Evolutionary conservation across 2,797 vertebrate genomes (phyloP), one percentile per base, ranked within the genome.

Genomic region (Lates japonicus): DNA sequence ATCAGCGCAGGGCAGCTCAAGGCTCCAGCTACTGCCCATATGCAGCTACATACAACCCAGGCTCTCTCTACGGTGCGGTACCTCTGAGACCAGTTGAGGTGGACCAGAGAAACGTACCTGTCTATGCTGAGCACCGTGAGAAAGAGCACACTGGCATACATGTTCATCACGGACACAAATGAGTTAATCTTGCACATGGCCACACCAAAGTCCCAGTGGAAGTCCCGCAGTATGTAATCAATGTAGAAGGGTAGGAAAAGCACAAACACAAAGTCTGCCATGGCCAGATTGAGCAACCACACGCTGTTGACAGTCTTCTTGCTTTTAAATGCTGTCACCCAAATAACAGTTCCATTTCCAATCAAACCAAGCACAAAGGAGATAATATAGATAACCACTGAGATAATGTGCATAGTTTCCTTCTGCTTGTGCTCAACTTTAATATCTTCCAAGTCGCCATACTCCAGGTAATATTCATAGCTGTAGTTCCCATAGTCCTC

Each of bases 71-170:
- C 35, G 0, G 86, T 93, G 59, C 96, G 95, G 59, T 94, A 89
- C 67, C 83, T 95, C 76, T 95, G 96, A 44, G 94, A 96, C 94
- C 97, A 95, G 80, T 76, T 91, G 0, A 96, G 94, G 60, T 97
- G 94, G 54, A 96, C 94, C 25, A 99, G 84, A 10, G 95, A 96
- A 29, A 98, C 75, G 5, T 97, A 99, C 62, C 97, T 95, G 93
- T 99, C 98, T 11, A 99, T 90, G 75, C 97, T 98, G 88, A 99
- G 96, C 68, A 97, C 94, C 0, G 96, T 98, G 82, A 99, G 93
- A 65, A 98, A 99, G 77, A 98, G 96, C 57, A 99, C 96, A 22
- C 98, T 99, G 83, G 98, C 97, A 55, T 97, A 99, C 98, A 99
- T 98, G 90, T 99, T 99, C 84, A 99, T 87, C 16, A 96, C 93